Evolutionary conservation across 2,113 vertebrate species (phyloP), one percentile per base, ranked within the genome.

Genomic region (Argyrosomus japonicus): DNA sequence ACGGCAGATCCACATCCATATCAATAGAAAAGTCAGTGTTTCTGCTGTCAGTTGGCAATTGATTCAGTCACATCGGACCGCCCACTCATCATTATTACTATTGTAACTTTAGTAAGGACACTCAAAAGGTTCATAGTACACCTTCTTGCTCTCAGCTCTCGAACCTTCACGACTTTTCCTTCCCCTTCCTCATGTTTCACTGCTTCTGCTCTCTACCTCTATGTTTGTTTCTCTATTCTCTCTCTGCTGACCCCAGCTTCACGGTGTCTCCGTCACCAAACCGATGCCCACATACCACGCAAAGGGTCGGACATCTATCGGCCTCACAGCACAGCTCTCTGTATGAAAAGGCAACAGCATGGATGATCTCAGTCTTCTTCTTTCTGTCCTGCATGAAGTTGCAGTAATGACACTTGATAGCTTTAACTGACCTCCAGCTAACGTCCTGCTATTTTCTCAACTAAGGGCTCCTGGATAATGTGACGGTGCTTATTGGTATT

Each of bases 401-500:
- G 4, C 29, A 84, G 40, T 36, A 27, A 69, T 47, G 32, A 73
- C 32, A 29, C 1, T 8, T 47, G 21, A 25, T 5, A 8, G 36
- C 3, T 3, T 48, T 47, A 36, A 77, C 3, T 21, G 4, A 1
- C 25, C 45, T 60, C 12, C 21, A 54, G 6, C 29, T 83, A 43
- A 89, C 54, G 11, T 47, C 27, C 21, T 73, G 56, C n/a, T 72
- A 5, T 65, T 63, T 47, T 82, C 53, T 89, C 21, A 64, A 75
- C 53, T 27, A 72, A 99, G 98, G 98, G 88, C 97, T 99, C 73
- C 94, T 99, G 85, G 98, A 99, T 89, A 97, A 99, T 0, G 98
- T 99, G 75, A 99, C 98, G 0, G 97, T 99, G 85, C 96, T 99
- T 4, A 99, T 99, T 85, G 98, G 98, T 73, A 97, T 99, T 81